A percentile compares a stretch with the other conserved stretches of the same genome.
Conservation (phyloP, 2,797 vertebrate species). For the Gorsachius magnificus region DNA sequence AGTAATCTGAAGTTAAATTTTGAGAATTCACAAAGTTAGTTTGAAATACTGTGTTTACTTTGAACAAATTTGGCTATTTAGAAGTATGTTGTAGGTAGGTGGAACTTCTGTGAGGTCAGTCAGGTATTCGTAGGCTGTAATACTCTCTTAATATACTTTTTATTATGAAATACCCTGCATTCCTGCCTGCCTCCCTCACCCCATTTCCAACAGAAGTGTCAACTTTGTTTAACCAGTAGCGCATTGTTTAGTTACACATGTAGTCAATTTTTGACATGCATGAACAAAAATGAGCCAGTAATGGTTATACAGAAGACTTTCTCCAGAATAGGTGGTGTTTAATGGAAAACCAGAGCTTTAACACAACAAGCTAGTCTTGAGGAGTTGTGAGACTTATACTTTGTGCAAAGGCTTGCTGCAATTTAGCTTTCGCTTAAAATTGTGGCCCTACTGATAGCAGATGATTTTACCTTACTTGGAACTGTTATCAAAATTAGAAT, state of each 20-base stretch:
- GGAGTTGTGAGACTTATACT: background rate
- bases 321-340: background rate
- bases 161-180: background rate
- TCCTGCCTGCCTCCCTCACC: background rate
- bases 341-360: background rate
- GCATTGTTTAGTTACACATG: background rate
- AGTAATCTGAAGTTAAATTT: background rate
- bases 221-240: background rate
- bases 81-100: background rate
- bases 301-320: background rate
- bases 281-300: background rate
- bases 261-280: background rate
- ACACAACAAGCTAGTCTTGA: background rate
- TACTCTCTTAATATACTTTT: background rate
- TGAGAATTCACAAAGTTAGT: background rate
- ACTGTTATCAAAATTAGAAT: background rate
- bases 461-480: background rate
- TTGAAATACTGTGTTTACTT: background rate
- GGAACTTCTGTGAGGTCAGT: background rate
- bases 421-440: background rate
- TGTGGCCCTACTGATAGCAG: background rate
- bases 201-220: background rate
- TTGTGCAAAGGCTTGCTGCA: background rate
- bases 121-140: background rate
- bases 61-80: background rate